A percentile compares a stretch with the other conserved stretches of the same genome.
These are phyloP conservation scores for Marmota monax DNA, from an alignment of 2,113 vertebrate genomes.

Conservation along the genomic window DNA sequence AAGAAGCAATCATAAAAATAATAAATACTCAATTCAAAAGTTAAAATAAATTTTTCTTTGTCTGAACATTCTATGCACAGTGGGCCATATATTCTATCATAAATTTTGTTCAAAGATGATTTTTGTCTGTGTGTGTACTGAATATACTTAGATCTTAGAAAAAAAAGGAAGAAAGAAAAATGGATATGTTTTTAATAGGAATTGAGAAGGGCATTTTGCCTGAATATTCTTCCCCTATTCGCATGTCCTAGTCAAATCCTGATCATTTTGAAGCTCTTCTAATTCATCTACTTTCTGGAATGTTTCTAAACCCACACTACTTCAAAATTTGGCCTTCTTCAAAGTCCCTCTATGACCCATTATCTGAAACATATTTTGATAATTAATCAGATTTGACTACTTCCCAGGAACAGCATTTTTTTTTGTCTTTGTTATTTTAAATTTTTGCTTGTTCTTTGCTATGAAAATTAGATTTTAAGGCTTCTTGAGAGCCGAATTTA, in stretches of 20 bases:
- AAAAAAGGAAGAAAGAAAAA: neutral
- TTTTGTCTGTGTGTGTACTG: neutral
- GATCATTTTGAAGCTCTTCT: neutral
- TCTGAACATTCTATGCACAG: neutral
- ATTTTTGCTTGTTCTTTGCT: neutral
- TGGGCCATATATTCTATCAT: neutral
- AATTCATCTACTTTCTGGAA: neutral
- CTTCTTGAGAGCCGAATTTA: neutral
- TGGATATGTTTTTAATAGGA: neutral
- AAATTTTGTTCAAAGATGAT: conserved; percentile 50
- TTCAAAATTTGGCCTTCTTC: neutral
- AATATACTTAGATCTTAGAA: neutral
- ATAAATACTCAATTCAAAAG: conserved; percentile 57
- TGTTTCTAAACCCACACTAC: neutral
- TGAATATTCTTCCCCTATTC: neutral
- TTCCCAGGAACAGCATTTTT: neutral
- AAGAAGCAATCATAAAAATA: conserved; percentile 57
- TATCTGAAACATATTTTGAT: conserved; percentile 18
- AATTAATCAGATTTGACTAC: conserved; percentile 44
- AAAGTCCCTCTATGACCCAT: neutral
- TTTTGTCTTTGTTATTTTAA: conserved; percentile 28
- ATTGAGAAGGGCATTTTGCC: neutral
- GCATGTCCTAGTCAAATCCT: neutral
- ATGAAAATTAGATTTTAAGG: neutral
- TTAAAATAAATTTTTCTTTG: conserved; percentile 67